These are phyloP conservation scores for Lemur catta DNA, from an alignment of 2,797 vertebrate genomes.

Conservation along the genomic window DNA sequence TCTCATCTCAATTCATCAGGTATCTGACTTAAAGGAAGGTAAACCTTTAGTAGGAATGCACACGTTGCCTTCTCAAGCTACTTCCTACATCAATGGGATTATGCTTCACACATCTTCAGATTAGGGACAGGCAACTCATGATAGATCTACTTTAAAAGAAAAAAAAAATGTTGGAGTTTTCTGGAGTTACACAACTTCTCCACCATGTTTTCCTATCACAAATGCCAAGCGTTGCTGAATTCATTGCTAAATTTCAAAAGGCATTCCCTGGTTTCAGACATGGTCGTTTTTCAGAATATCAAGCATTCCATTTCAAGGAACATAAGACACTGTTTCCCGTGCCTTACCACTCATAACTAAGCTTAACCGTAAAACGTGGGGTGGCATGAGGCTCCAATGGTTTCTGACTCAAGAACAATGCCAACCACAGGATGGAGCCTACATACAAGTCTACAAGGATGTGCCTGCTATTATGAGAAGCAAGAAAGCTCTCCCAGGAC, in stretches of 20 bases:
- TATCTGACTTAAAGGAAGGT: neutral
- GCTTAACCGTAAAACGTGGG: neutral
- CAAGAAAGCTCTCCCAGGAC: neutral
- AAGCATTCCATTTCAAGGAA: neutral
- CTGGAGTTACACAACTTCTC: neutral
- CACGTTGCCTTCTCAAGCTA: neutral
- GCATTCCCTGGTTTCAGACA: neutral
- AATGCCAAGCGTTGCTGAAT: neutral
- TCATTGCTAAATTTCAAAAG: neutral
- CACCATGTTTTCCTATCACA: neutral
- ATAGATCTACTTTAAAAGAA: neutral
- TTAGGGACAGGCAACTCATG: neutral
- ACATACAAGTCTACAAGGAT: neutral
- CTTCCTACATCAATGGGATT: accelerated
- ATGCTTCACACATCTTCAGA: neutral
- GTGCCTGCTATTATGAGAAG: neutral
- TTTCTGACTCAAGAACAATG: neutral
- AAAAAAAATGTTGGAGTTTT: neutral
- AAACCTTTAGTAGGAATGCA: neutral
- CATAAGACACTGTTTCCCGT: neutral
- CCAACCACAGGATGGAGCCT: neutral
- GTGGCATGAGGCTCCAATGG: neutral
- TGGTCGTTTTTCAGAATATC: neutral
- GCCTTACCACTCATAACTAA: neutral
- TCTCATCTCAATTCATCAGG: neutral